Evolutionary conservation across 2,888 invertebrate species (phyloP), one percentile per base, ranked within the genome.

Genomic region (Zootermopsis nevadensis): DNA sequence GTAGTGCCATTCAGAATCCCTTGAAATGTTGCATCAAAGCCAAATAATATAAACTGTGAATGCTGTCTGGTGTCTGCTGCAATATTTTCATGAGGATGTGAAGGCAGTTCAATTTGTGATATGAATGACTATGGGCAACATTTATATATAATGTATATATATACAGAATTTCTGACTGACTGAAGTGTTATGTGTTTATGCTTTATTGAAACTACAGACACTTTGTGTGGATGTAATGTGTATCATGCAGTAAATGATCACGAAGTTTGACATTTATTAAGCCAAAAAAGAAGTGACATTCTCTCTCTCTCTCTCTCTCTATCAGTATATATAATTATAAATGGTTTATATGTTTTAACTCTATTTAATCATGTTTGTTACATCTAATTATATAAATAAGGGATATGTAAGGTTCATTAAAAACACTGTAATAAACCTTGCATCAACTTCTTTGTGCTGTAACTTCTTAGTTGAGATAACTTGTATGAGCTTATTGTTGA

Each of bases 1-100:
- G 97, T 97, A 84, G 97, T 97, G 82, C 96, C 97, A 19, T 97
- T 97, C 91, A 92, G 94, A 88, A 95, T 95, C 85, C 94, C 94
- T 85, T 94, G 93, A 91, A 67, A 33, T 48, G n/a, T 55, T 35
- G 27, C 30, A 22, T 33, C 35, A 42, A 30, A 33, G 15, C 19
- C 42, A 77, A 19, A 19, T 42, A 3, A 4, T 38, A 42, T 27
- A 30, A 24, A 42, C 33, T 53, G 31, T 10, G n/a, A 31, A 27
- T 27, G 38, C 30, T 31, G 67, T 33, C 24, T 81, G 72, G 27
- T 30, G 24, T 55, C 55, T 77, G 53, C 53, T 7, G 22, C n/a
- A 55, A 77, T 38, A 55, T 77, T 22, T 38, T 10, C 24, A 7
- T 77, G 77, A 24, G 33, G 22, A 30, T 69, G 19, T 69, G 8